A percentile compares a stretch with the other conserved stretches of the same genome.
Evolutionary conservation across 2,888 invertebrate genomes (phyloP).

Genomic region (Phalera bucephala): DNA sequence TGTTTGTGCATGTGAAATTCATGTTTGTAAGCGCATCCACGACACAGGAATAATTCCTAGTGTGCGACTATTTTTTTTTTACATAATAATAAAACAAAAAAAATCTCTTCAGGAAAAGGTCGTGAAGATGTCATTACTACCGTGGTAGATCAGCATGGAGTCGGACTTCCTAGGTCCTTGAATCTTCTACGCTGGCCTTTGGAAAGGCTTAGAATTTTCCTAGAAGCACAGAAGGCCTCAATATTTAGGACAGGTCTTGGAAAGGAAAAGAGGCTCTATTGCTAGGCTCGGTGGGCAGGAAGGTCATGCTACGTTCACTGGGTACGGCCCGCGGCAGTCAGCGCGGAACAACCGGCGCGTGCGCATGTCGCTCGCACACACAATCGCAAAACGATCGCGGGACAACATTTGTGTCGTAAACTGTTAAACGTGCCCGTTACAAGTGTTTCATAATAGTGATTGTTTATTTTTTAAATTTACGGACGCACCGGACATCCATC

Average conservation of each 20-base stretch:
- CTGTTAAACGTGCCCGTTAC: conserved; percentile 66
- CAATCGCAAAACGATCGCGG: conserved; percentile 53
- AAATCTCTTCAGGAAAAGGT: no score
- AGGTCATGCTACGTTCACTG: conserved; percentile 76
- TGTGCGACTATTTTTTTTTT: no score
- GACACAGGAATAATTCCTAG: no score
- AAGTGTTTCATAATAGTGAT: conserved; percentile 70
- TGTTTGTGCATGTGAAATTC: no score
- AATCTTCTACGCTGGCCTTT: no score
- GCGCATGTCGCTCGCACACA: conserved; percentile 57
- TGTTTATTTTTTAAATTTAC: conserved; percentile 61
- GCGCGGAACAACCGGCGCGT: conserved; percentile 70
- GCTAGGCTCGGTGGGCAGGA: conserved; percentile 73
- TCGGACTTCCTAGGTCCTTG: no score
- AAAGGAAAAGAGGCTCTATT: conserved; percentile 65
- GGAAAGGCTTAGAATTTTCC: no score
- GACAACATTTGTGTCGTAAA: conserved; percentile 55
- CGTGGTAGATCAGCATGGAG: no score
- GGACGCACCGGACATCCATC: conserved; percentile 48
- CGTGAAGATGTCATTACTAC: no score
- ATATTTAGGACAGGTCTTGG: conserved; percentile 47
- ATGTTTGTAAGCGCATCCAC: no score
- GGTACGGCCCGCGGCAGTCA: conserved; percentile 54
- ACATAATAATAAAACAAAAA: no score
- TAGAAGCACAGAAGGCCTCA: conserved; percentile 27